phyloP scores from a whole-genome alignment of 2,797 vertebrate genomes.

The Pygocentrus nattereri region DNA sequence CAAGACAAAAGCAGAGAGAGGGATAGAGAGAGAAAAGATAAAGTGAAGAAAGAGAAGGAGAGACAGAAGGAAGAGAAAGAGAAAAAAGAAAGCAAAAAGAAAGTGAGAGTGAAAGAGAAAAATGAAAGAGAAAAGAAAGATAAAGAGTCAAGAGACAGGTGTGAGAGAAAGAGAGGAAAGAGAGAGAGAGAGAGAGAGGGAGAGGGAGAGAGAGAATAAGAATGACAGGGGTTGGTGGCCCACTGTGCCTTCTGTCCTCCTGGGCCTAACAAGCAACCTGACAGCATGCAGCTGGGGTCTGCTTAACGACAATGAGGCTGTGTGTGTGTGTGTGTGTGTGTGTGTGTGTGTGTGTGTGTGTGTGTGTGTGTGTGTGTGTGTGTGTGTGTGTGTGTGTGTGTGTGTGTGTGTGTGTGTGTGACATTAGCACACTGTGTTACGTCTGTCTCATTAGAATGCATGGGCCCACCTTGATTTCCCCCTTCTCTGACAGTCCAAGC shows the following conservation, averaged over 20 bases:
- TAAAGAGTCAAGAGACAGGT: constrained; percentile 73
- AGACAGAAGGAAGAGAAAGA: background rate
- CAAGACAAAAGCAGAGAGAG: background rate
- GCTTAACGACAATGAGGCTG: constrained; percentile 80
- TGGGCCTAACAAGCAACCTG: constrained; percentile 84
- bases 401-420: constrained; percentile 63
- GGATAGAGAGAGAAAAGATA: constrained; percentile 18
- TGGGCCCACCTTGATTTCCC: constrained; percentile 96
- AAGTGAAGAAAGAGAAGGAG: constrained; percentile 56
- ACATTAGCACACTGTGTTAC: constrained; percentile 95
- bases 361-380: constrained; percentile 38
- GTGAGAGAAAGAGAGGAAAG: constrained; percentile 43
- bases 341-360: constrained; percentile 60
- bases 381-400: constrained; percentile 42
- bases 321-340: constrained; percentile 42
- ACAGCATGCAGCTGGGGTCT: constrained; percentile 97
- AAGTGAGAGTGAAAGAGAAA: background rate
- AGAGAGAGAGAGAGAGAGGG: constrained; percentile 62
- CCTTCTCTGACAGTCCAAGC: constrained; percentile 82
- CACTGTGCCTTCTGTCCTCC: constrained; percentile 68
- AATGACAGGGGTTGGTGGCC: constrained; percentile 55
- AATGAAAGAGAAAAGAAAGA: constrained; percentile 65
- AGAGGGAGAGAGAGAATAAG: constrained; percentile 86
- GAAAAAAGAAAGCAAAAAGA: constrained; percentile 43
- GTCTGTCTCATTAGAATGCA: constrained; percentile 99